Base-by-base conservation (phyloP, 2,888 invertebrate species). In the Mesorhabditis sp. region DNA sequence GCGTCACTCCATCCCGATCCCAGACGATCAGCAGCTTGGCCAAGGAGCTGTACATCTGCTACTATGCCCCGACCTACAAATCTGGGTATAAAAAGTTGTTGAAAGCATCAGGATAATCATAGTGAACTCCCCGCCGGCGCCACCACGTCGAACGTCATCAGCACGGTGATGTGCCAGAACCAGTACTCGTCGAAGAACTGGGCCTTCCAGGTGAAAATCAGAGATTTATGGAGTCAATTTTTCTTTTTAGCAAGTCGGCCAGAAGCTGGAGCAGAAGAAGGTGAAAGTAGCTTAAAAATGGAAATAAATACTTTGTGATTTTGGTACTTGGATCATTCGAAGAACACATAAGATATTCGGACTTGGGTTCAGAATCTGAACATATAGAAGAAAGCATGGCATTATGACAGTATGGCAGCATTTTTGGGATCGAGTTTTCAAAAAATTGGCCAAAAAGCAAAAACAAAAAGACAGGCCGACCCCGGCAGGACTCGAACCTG, bases 401-500 rank as follows among this genome's bases (percentile, higher is more conserved):
- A n/a, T n/a, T n/a, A n/a, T n/a, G n/a, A n/a, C n/a, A n/a, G n/a
- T n/a, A 28, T 28, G 28, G 28, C 1, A 28, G 1, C 2, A 28
- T 28, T 28, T 2, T 28, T 28, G 28, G 28, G 2, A 28, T 28
- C 28, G 28, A 28, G 1, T 28, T 28, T 28, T 28, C 28, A 1
- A 28, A 1, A 28, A 28, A 28, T 1, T 28, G 2, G 28, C 1
- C 28, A 28, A 28, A 28, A 28, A 28, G 28, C 28, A 28, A 28
- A 28, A 28, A 28, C 28, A 28, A 28, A 28, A 28, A 28, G 28
- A 28, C 28, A 28, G 28, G 28, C 28, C 28, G 28, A 28, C 28
- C 28, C 28, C 28, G 67, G 65, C 70, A 67, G 77, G 76, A 75
- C 76, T 78, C 75, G 77, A 78, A 76, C 78, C 76, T 72, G 67